Percentiles rank a stretch among this genome's conserved stretches.
Conservation (phyloP, 2,113 vertebrate species). For the Tragelaphus buxtoni region DNA sequence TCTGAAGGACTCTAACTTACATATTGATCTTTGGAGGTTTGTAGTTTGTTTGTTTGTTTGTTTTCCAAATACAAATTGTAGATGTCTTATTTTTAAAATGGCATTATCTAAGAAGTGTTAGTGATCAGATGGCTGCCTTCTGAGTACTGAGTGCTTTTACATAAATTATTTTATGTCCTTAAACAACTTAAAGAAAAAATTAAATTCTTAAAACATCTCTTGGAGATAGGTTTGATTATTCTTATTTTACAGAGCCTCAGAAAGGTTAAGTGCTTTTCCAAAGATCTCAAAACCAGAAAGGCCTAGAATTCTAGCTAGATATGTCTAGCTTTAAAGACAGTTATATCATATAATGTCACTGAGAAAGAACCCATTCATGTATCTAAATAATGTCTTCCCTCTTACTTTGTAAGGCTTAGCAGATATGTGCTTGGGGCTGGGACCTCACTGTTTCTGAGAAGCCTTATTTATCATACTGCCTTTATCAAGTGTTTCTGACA, state of each 20-base stretch:
- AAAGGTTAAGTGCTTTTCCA: background rate
- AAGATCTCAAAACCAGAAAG: background rate
- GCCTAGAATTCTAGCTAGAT: background rate
- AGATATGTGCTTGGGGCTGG: background rate
- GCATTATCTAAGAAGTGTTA: background rate
- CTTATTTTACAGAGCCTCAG: slow-evolving; percentile 17
- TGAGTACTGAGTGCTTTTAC: background rate
- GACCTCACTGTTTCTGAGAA: background rate
- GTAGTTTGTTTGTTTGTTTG: background rate
- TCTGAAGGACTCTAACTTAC: background rate
- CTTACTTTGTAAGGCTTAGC: background rate
- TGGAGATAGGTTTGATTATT: slow-evolving; percentile 7
- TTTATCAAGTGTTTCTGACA: slow-evolving; percentile 20
- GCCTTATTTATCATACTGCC: background rate
- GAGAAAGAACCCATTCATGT: background rate
- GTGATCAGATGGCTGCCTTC: background rate
- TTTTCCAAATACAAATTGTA: background rate
- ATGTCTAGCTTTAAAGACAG: background rate
- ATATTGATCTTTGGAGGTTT: background rate
- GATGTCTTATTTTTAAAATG: slow-evolving; percentile 32
- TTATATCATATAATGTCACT: background rate
- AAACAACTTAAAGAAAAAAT: background rate
- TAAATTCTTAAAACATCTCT: slow-evolving; percentile 11
- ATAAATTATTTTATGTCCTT: background rate
- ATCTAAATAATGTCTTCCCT: background rate